Base-by-base conservation (phyloP, 1,140 invertebrate species). In the Panagrolaimus sp. region DNA sequence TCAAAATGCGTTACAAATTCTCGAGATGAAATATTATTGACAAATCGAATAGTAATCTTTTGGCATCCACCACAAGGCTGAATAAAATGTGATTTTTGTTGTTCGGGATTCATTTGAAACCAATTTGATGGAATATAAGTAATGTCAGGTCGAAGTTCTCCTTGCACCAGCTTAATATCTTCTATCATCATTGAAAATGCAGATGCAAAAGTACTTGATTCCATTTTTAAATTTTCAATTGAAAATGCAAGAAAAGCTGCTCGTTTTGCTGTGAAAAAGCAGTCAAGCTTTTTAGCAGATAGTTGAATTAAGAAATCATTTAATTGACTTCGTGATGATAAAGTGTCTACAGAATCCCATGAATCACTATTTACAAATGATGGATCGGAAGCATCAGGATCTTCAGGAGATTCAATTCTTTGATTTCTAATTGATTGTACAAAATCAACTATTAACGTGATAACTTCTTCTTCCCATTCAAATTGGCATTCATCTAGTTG, bases 401-500 rank as follows among this genome's bases (percentile, higher is more conserved):
- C 38, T 43, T 1, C 8, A 14, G 65, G 27, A 63, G 72, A 45
- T 5, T 42, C 11, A 43, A 7, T 69, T 13, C 38, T 63, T 61
- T 27, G 27, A 8, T 11, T 20, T 66, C 14, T 20, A 14, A 43
- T 44, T 38, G 44, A 43, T 25, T 31, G 66, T 16, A 72, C 25
- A 61, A 72, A 72, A 8, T 74, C 42, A n/a, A 44, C 27, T 9
- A 68, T 53, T n/a, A 75, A 76, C 38, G 48, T 63, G 13, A 76
- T 74, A 8, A 74, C 31, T 45, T 76, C 61, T 25, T 70, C 74
- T 47, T 76, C 74, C 74, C 74, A 76, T 57, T 76, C 74, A 20
- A 78, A 48, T 53, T 76, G 75, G 65, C 72, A 75, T 53, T 78
- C 74, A 62, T 76, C 74, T 16, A 76, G 16, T 51, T 76, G 74